These are phyloP conservation scores for Octopus bimaculoides DNA, from an alignment of 1,140 invertebrate species.

Conservation along the genomic window DNA sequence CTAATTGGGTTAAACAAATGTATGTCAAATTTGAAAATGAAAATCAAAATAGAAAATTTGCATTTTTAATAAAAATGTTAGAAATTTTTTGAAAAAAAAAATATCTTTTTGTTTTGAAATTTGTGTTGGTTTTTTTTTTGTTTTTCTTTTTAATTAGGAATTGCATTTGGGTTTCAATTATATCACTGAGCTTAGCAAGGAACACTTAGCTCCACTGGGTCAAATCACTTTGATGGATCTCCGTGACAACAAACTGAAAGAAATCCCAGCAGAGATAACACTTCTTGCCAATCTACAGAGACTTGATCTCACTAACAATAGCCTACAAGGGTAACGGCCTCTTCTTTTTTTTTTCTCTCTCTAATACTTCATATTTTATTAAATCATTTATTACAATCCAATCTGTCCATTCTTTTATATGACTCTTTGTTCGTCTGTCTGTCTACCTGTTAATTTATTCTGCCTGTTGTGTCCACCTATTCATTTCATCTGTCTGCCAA, in stretches of 20 bases:
- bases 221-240: constrained; percentile 67
- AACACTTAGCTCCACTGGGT: constrained; percentile 46
- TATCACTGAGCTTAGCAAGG: constrained; percentile 59
- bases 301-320: constrained; percentile 81
- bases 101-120: not conserved
- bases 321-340: constrained; percentile 66
- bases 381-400: not conserved
- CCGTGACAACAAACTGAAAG: constrained; percentile 58
- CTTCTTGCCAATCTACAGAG: constrained; percentile 72
- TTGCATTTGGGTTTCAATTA: constrained; percentile 78
- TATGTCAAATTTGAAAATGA: too few species aligned
- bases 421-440: not conserved
- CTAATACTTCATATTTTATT: not conserved
- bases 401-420: not conserved
- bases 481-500: too few species aligned
- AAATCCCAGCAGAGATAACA: constrained; percentile 77
- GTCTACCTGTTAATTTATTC: too few species aligned
- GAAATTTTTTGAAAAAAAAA: not conserved
- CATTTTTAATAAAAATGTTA: too few species aligned
- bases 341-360: not conserved
- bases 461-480: too few species aligned
- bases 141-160: constrained; percentile 58
- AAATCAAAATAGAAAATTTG: too few species aligned
- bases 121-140: not conserved
- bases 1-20: too few species aligned